Evolutionary conservation across 2,888 invertebrate genomes (phyloP), one percentile per base, ranked within the genome.

Genomic region (Zygaena filipendulae): DNA sequence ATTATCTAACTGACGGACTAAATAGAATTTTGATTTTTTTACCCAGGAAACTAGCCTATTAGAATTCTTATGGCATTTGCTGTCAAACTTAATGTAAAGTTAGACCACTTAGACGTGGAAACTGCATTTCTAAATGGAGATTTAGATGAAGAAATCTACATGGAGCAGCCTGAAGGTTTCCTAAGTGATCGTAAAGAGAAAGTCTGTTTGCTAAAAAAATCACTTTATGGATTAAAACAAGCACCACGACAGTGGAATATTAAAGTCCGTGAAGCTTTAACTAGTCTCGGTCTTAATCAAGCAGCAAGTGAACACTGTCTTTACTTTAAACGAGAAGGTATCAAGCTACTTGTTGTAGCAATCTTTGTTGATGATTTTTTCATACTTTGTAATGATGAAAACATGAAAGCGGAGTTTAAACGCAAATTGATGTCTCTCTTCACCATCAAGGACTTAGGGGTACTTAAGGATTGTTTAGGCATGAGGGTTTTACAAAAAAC

Each of bases 81-180:
- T n/a, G n/a, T n/a, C n/a, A n/a, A n/a, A n/a, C n/a, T n/a, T n/a
- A n/a, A n/a, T n/a, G n/a, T n/a, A n/a, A n/a, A n/a, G n/a, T n/a
- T 20, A 4, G 19, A 16, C 16, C 32, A 33, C 4, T 11, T 37
- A 8, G 33, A 33, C 32, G 36, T 34, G 6, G 26, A 20, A 14
- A 34, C 33, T 13, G 36, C 36, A 9, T 33, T 33, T 22, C 18
- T 37, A 13, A 31, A 37, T 13, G 34, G 33, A 7, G 6, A 13
- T 22, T 13, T 34, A 9, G 11, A 32, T 6, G 33, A 33, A 13
- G 23, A 16, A 16, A 16, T 16, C 7, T 30, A 26, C 10, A 31
- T 34, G 30, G 30, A 34, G 10, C 28, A 29, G 16, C 4, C n/a
- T n/a, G n/a, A n/a, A n/a, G n/a, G n/a, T n/a, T n/a, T n/a, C n/a